phyloP scores from a whole-genome alignment of 2,113 vertebrate genomes.

The Calidris pygmaea region DNA sequence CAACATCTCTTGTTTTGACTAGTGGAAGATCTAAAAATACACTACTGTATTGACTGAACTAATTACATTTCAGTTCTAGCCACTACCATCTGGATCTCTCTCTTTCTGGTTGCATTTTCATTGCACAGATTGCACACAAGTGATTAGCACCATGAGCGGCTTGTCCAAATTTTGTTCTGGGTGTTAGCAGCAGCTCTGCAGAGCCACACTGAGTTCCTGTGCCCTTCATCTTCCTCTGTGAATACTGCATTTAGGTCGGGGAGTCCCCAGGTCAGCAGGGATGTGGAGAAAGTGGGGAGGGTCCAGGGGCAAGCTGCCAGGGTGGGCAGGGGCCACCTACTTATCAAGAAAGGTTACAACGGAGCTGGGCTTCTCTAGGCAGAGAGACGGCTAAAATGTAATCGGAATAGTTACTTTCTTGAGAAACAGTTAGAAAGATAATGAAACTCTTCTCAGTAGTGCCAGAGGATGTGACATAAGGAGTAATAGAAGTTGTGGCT shows the following conservation, averaged over 20 bases:
- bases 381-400: not conserved
- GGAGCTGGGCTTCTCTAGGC: not conserved
- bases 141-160: not conserved
- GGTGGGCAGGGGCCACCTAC: not conserved
- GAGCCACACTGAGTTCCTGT: not conserved
- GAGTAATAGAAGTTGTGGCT: not conserved
- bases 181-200: conserved; percentile 19
- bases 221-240: not conserved
- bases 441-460: not conserved
- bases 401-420: not conserved
- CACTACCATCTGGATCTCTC: not conserved
- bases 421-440: not conserved
- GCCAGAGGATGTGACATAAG: too few relatives aligned
- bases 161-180: conserved; percentile 34
- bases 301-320: not conserved
- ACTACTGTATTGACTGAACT: conserved; percentile 8
- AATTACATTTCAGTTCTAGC: conserved; percentile 13
- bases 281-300: not conserved
- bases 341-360: not conserved
- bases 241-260: rapidly evolving
- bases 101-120: not conserved
- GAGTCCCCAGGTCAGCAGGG: not conserved
- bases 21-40: conserved; percentile 23
- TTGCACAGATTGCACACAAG: not conserved
- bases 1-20: conserved; percentile 48